These are phyloP conservation scores for Camponotus floridanus DNA, from an alignment of 1,140 invertebrate species.

Conservation along the genomic window DNA sequence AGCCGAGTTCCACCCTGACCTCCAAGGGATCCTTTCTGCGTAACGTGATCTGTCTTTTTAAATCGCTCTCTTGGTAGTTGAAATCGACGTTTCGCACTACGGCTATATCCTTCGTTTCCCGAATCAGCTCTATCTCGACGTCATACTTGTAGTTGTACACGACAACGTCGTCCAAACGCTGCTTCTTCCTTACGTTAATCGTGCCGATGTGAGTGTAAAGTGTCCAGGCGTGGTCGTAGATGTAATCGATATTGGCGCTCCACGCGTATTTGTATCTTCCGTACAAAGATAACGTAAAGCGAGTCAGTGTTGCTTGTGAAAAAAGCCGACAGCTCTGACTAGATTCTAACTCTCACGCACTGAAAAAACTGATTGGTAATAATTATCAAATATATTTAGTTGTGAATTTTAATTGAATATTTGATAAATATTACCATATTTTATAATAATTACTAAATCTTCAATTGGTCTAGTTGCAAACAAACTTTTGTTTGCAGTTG, in stretches of 20 bases:
- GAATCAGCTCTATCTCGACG: conserved; percentile 77
- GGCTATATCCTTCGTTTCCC: conserved; percentile 70
- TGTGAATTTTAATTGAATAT: no score
- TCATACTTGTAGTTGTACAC: conserved; percentile 83
- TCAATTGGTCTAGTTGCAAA: no score
- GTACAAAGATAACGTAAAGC: background rate
- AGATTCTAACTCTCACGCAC: background rate
- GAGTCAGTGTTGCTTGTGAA: background rate
- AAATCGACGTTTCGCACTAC: conserved; percentile 1
- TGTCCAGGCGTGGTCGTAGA: conserved; percentile 81
- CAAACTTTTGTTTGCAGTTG: no score
- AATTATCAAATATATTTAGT: no score
- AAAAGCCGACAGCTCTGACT: background rate
- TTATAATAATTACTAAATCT: no score
- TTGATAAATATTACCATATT: no score
- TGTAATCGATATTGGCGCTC: conserved; percentile 82
- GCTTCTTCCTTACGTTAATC: conserved; percentile 74
- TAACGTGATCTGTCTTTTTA: conserved; percentile 49
- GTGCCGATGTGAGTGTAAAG: conserved; percentile 79
- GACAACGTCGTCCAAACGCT: conserved; percentile 79
- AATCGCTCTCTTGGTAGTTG: conserved; percentile 65
- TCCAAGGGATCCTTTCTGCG: conserved; percentile 75
- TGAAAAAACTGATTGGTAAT: no score
- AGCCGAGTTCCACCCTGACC: conserved; percentile 67
- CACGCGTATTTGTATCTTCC: conserved; percentile 79